Conservation (phyloP, 2,797 vertebrate genomes). For the Pyrocephalus nanus region DNA sequence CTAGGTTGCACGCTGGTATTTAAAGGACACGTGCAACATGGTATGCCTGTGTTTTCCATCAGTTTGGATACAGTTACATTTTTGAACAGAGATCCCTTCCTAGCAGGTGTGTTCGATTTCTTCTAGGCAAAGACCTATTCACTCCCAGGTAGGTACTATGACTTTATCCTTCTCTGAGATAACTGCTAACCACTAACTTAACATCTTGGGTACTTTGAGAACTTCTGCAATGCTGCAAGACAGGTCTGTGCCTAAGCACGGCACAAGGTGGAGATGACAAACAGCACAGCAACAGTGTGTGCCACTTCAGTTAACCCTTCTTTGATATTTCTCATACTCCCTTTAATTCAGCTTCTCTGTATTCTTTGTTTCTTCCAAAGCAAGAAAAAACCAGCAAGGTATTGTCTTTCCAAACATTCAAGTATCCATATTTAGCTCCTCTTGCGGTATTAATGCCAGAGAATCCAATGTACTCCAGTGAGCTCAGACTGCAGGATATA, state of each 20-base stretch:
- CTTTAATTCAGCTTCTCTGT: background rate
- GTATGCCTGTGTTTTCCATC: background rate
- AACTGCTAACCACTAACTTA: conserved; percentile 20
- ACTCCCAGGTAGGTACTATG: background rate
- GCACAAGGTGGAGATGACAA: conserved; percentile 32
- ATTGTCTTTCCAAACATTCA: conserved; percentile 49
- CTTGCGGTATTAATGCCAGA: conserved; percentile 42
- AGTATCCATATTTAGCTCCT: conserved; percentile 53
- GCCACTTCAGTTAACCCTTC: conserved; percentile 38
- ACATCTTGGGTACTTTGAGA: background rate
- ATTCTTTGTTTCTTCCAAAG: background rate
- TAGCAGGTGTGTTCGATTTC: background rate
- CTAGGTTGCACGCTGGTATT: background rate
- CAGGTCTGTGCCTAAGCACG: conserved; percentile 37
- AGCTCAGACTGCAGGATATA: conserved; percentile 30
- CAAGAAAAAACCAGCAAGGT: conserved; percentile 12
- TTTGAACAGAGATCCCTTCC: background rate
- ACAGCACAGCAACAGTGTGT: background rate
- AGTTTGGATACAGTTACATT: background rate
- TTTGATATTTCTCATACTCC: background rate
- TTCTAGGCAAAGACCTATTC: background rate
- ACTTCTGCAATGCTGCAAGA: conserved; percentile 57
- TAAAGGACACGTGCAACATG: background rate
- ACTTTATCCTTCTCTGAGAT: background rate
- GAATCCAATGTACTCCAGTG: conserved; percentile 7